Evolutionary conservation across 2,888 invertebrate genomes (phyloP), one percentile per base, ranked within the genome.

Genomic region (Acleris cristana): DNA sequence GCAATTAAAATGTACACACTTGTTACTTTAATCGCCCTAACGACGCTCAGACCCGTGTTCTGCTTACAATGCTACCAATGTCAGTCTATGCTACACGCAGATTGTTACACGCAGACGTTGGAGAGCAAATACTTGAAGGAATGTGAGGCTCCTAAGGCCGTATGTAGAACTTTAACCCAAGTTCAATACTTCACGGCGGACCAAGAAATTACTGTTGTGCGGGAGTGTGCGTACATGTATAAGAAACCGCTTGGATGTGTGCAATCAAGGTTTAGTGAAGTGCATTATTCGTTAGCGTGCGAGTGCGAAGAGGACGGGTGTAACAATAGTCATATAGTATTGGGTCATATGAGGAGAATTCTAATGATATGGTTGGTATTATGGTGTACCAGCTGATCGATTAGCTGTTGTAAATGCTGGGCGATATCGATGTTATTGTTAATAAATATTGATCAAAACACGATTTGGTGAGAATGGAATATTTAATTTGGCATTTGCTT

Each of bases 1-100:
- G n/a, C 19, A 44, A n/a, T 14, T 45, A 44, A 44, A 48, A 57
- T 44, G 40, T 48, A 34, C 19, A 10, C 34, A 44, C 12, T 56
- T 72, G 63, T 26, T 64, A 45, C 78, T 54, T 55, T 74, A 56
- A 23, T 74, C 10, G 52, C 85, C 58, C 64, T 79, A 21, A 40
- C 40, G 40, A 40, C 14, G 40, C 40, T 78, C 72, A 52, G 76
- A 71, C 59, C 61, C 64, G 76, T 77, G 16, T 48, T 62, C 7
- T 71, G 82, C 23, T 64, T 91, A 53, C 85, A 87, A 79, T 92
- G 92, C 73, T 92, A 87, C 74, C 91, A 90, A 73, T 92, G 92
- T 64, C 78, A 84, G 0, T 80, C 89, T 2, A 60, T 74, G 40
- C 53, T 66, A 1, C 67, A 83, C 64, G 73, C 72, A 16, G 85